Evolutionary conservation across 2,888 invertebrate species (phyloP), one percentile per base, ranked within the genome.

Genomic region (Abrostola triplasia): DNA sequence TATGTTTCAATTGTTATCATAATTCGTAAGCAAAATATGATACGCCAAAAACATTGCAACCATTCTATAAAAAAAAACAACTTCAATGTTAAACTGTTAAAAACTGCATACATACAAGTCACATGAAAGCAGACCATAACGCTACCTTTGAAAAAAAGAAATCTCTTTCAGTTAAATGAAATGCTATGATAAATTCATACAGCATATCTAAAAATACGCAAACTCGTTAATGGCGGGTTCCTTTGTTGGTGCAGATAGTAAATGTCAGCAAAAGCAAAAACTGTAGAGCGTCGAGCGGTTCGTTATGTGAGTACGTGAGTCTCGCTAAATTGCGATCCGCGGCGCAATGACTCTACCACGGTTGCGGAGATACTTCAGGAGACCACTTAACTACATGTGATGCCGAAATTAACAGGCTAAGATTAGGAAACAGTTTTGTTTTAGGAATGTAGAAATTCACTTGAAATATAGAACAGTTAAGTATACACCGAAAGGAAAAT

Each of bases 231-330:
- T 56, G 64, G 56, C 47, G 44, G 58, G 55, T 49, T 55, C 63
- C 65, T 73, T 81, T 80, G 69, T 67, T 69, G 59, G 54, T 56
- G 70, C 48, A 75, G 56, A 66, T 61, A 75, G 68, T 60, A 65
- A 68, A 74, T 67, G 69, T 72, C 65, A 71, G 67, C 64, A 66
- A 79, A 79, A 80, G 66, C 57, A 70, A 74, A 77, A 71, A 67
- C 56, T 67, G 42, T 51, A 35, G 55, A 59, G 55, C 61, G 62
- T 47, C 50, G 59, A 52, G 65, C 53, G 64, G 62, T 69, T 77
- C 74, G 64, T 71, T 76, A 74, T 64, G 65, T 70, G 67, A 63
- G 64, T 66, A 73, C 61, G 74, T 64, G 48, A 42, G 68, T 59
- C 54, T 67, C 60, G 49, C 63, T 73, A 62, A 77, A 77, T 73